These are phyloP conservation scores for Agrochola macilenta DNA, from an alignment of 2,888 invertebrate genomes.

Conservation along the genomic window DNA sequence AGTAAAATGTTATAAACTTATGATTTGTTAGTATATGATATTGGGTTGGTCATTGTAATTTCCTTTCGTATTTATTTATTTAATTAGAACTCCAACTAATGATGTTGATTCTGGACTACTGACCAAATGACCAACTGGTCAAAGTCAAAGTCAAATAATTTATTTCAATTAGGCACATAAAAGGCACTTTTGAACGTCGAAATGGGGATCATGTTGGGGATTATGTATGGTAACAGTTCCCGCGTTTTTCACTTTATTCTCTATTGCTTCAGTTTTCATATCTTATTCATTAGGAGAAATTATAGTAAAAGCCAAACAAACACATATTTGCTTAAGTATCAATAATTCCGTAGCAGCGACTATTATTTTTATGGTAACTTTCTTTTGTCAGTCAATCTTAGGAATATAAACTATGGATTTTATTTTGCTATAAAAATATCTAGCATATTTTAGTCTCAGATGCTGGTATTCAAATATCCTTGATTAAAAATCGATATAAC, in stretches of 20 bases:
- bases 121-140: background rate
- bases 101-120: background rate
- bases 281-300: background rate
- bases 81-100: background rate
- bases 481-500: conserved; percentile 44
- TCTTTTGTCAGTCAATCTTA: background rate
- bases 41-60: conserved; percentile 4
- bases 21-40: conserved; percentile 36
- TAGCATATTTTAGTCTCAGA: background rate
- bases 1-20: conserved; percentile 35
- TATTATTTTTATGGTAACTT: background rate
- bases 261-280: background rate
- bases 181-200: too few relatives aligned
- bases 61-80: conserved; percentile 33
- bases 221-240: background rate
- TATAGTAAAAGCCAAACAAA: background rate
- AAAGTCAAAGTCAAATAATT: too few relatives aligned
- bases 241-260: background rate
- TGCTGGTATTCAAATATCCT: conserved; percentile 29
- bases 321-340: background rate
- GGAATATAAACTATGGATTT: background rate
- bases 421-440: background rate
- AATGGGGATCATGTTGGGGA: background rate
- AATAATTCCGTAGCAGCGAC: background rate
- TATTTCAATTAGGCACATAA: too few relatives aligned